phyloP scores from a whole-genome alignment of 2,797 vertebrate species.

The Rhinella marina region DNA sequence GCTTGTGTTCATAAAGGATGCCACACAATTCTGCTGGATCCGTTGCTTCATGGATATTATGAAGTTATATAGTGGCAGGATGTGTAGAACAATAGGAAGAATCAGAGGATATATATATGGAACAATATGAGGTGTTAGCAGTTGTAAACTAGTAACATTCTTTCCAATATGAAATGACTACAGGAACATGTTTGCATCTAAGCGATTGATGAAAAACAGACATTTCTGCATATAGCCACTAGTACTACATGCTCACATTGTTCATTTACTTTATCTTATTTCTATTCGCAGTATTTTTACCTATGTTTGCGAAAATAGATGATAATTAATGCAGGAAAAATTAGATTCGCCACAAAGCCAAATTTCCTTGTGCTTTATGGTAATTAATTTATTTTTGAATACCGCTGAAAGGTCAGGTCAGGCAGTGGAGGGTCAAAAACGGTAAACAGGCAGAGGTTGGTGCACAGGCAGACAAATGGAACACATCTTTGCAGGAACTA shows the following conservation, averaged over 20 bases:
- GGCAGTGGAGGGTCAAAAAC: no score
- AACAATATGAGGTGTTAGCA: background rate
- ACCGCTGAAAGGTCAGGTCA: no score
- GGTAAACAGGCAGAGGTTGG: no score
- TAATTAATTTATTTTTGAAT: no score
- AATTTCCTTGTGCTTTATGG: no score
- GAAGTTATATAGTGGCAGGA: background rate
- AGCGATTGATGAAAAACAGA: conserved; percentile 8
- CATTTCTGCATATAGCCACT: background rate
- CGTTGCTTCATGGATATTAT: no score
- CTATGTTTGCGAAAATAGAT: background rate
- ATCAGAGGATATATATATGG: background rate
- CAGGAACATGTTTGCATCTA: conserved; percentile 1
- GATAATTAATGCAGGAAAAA: no score
- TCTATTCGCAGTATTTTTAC: background rate
- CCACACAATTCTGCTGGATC: no score
- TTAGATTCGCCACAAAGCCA: no score
- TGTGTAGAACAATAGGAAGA: background rate
- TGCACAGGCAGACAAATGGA: no score
- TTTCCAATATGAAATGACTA: background rate
- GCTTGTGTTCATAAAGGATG: no score
- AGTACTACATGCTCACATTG: background rate
- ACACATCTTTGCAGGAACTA: no score
- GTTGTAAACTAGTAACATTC: conserved; percentile 16
- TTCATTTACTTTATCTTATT: background rate